Evolutionary conservation across 2,888 invertebrate species (phyloP).

Genomic region (Eupeodes luniger): DNA sequence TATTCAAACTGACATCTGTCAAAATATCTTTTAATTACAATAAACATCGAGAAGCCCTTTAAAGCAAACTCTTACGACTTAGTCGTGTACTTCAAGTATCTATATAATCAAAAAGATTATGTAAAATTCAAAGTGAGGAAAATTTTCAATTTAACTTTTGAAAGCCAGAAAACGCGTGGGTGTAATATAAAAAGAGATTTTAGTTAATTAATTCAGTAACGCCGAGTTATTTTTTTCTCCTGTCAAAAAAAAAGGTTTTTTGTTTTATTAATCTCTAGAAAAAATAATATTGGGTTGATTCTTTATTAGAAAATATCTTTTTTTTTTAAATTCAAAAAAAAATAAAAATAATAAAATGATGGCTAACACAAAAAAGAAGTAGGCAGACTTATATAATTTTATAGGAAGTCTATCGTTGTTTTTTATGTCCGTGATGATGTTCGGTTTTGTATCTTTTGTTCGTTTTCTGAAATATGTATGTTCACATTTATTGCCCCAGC

Average conservation of each 20-base stretch:
- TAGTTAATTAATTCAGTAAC: conserved; percentile 70
- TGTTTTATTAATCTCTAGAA: conserved; percentile 60
- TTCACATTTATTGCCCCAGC: neutral
- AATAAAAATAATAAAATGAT: conserved; percentile 3
- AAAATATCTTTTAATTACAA: too few species aligned
- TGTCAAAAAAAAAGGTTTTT: conserved; percentile 46
- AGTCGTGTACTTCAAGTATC: too few species aligned
- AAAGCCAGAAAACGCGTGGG: conserved; percentile 18
- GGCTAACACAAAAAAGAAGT: conserved; percentile 16
- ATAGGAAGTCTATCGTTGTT: neutral
- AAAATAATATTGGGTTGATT: neutral
- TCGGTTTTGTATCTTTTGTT: conserved; percentile 20
- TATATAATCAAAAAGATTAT: conserved; percentile 48
- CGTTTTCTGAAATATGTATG: neutral
- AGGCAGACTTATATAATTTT: conserved; percentile 18
- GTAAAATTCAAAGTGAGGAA: conserved; percentile 55
- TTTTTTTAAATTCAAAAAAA: neutral
- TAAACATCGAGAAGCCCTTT: neutral
- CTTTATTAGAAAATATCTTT: neutral
- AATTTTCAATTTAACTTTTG: conserved; percentile 65
- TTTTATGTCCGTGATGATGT: neutral
- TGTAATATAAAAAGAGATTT: conserved; percentile 56
- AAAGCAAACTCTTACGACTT: neutral
- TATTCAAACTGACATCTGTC: too few species aligned
- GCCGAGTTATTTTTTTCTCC: conserved; percentile 13